These are phyloP conservation scores for Erythrocebus patas DNA, from an alignment of 2,113 vertebrate species.

Conservation along the genomic window DNA sequence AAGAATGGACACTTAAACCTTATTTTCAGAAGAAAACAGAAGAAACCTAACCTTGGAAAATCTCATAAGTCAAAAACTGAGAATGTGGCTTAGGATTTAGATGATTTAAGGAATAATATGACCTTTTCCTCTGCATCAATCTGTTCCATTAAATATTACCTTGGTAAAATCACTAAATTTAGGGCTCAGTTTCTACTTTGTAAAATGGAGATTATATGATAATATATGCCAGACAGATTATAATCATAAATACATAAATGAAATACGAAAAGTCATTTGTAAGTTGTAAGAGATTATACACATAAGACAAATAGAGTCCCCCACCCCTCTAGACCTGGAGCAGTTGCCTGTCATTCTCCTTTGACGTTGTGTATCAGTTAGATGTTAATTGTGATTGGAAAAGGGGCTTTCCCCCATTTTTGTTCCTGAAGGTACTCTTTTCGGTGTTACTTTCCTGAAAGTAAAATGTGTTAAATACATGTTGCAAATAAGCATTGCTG, in stretches of 20 bases:
- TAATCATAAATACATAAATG: not conserved
- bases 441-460: not conserved
- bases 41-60: not conserved
- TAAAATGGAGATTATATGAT: not conserved
- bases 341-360: not conserved
- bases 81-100: not conserved
- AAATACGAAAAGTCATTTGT: not conserved
- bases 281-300: not conserved
- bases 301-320: not conserved
- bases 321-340: not conserved
- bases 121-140: not conserved
- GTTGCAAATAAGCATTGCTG: not conserved
- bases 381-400: not conserved
- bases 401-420: not conserved
- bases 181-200: not conserved
- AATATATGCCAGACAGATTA: not conserved
- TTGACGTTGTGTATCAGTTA: not conserved
- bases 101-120: not conserved
- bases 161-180: conserved; percentile 1
- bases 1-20: not conserved
- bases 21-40: not conserved
- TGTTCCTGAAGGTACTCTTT: not conserved
- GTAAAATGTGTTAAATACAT: not conserved
- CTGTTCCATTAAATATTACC: not conserved
- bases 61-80: not conserved